Base-by-base conservation (phyloP, 1,140 invertebrate genomes). In the Drosophila insularis region DNA sequence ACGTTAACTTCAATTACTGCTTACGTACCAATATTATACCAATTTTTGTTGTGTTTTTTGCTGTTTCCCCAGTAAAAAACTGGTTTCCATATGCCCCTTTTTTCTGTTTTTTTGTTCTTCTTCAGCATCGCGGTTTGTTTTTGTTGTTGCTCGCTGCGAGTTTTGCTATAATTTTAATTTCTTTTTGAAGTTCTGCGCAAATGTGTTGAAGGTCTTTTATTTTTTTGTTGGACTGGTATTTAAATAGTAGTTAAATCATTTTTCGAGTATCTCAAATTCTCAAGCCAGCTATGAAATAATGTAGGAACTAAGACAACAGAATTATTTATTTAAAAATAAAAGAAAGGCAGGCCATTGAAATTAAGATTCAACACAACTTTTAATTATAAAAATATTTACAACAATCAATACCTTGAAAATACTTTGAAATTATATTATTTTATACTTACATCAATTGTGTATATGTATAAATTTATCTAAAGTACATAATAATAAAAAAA, bases 121-220 rank as follows among this genome's bases (percentile, higher is more conserved):
- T 54, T 63, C 43, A 50, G 19, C 43, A 21, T 21, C 43, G 17
- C 17, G 43, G 58, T 74, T 56, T 72, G 46, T 27, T 14, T 37
- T 35, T 63, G 19, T 66, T 58, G 43, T 75, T 82, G 68, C 46
- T 54, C 13, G 10, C 31, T 74, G 74, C 62, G 64, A 75, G 74
- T 68, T 82, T 82, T 82, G 80, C 80, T 82, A 82, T 82, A 84
- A 84, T 82, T 84, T 84, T 70, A 84, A 84, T 84, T 84, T 84
- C 68, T 84, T 84, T 80, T 80, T 84, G 76, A 84, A 84, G 80
- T 76, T 69, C 63, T 70, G 81, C 80, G 80, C 70, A 71, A 81
- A 67, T 64, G 74, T 54, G 37, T 39, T 71, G 79, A 81, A 78
- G 80, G 68, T 67, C 68, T 75, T 50, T 14, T 39, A 3, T 32